These are phyloP conservation scores for Athripsodes cinereus DNA, from an alignment of 2,888 invertebrate genomes.

Conservation along the genomic window DNA sequence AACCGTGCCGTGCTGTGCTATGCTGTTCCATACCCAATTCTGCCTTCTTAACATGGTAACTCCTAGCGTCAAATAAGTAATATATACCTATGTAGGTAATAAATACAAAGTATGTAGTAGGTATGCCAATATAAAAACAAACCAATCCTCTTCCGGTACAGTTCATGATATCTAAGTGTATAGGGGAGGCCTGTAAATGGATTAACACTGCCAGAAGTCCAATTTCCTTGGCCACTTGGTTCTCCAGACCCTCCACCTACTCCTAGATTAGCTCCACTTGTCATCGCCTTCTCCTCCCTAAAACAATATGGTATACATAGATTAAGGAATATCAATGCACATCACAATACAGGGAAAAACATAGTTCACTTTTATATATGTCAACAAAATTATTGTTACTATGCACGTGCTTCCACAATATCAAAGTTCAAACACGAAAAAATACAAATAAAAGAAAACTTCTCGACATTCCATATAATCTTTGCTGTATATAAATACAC, in stretches of 20 bases:
- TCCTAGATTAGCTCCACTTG: slow-evolving; percentile 31
- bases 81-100: too few species aligned
- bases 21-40: too few species aligned
- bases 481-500: too few species aligned
- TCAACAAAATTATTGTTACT: neutral
- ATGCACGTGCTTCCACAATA: neutral
- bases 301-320: neutral
- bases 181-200: slow-evolving; percentile 77
- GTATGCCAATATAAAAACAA: neutral
- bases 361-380: neutral
- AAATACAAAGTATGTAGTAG: neutral
- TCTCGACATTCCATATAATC: too few species aligned
- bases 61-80: too few species aligned
- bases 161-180: slow-evolving; percentile 82
- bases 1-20: too few species aligned
- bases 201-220: slow-evolving; percentile 58
- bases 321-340: neutral
- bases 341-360: slow-evolving; percentile 1
- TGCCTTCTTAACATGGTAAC: too few species aligned
- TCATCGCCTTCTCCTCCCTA: slow-evolving; percentile 54
- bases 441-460: too few species aligned
- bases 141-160: slow-evolving; percentile 78
- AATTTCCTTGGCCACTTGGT: slow-evolving; percentile 38
- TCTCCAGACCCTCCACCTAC: slow-evolving; percentile 37
- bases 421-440: neutral